Evolutionary conservation across 2,888 invertebrate genomes (phyloP), one percentile per base, ranked within the genome.

Genomic region (Agriotes lineatus): DNA sequence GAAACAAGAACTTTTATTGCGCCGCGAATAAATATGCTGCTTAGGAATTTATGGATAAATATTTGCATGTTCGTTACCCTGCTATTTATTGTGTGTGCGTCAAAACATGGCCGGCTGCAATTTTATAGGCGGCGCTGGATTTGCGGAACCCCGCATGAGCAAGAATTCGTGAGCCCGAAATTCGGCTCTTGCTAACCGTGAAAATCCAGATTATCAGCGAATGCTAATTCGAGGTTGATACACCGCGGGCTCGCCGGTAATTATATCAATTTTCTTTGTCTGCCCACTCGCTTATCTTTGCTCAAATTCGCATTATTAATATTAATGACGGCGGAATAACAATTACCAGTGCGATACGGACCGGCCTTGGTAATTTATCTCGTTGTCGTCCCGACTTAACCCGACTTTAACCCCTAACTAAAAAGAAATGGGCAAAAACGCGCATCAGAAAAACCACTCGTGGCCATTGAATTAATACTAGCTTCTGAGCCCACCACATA

Each of bases 121-220:
- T 62, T 33, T 52, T 63, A 54, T 63, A 61, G 39, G 48, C 52
- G 37, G 50, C 18, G 44, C 58, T 64, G 37, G 58, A 57, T 65
- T 48, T 65, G 61, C 61, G 61, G 61, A 61, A 61, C 61, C 39
- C 50, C 50, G 61, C 61, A 61, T 61, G 61, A 61, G 61, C 30
- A 52, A 52, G 16, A 30, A 33, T 33, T 33, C 52, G 52, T 33
- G 18, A 1, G 18, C 33, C 16, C 50, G 50, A 30, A 50, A 16
- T 33, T 33, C 10, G 12, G 12, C 12, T 48, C 22, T 48, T 48
- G 52, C 52, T 50, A 33, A 33, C 50, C 52, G 52, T 52, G 52
- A 52, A 33, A 30, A 18, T 33, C 16, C 4, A 33, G 52, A 52
- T 48, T 48, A 48, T 52, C 52, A 18, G 33, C 18, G 22, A 48